Conservation (phyloP, 2,113 vertebrate species). For the Stigmatopora nigra region DNA sequence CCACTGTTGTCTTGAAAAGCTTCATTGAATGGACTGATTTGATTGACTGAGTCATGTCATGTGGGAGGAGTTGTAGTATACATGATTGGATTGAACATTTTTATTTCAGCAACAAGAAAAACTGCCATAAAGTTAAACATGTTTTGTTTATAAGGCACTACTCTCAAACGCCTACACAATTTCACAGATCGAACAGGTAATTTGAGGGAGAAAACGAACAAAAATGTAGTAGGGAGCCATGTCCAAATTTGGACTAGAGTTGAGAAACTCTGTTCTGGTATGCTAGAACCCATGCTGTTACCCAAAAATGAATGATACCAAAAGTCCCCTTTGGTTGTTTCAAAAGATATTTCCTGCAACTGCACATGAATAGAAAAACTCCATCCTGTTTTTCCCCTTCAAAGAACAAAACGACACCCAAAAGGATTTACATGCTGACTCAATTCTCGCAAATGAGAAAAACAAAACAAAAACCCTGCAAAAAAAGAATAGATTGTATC, state of each 20-base stretch:
- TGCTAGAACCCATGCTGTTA: slow-evolving; percentile 21
- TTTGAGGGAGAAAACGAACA: too few relatives aligned
- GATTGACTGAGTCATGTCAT: neutral
- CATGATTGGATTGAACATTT: neutral
- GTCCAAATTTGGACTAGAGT: neutral
- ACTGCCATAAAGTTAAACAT: too few relatives aligned
- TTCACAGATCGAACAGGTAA: too few relatives aligned
- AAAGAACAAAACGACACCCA: slow-evolving; percentile 51
- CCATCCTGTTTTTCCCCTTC: slow-evolving; percentile 47
- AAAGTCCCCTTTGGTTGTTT: slow-evolving; percentile 34
- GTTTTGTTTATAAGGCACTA: neutral
- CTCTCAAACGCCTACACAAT: slow-evolving; percentile 27
- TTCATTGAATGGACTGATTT: neutral
- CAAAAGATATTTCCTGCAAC: slow-evolving; percentile 48
- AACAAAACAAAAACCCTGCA: slow-evolving; percentile 10
- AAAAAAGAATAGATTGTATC: slow-evolving; percentile 53
- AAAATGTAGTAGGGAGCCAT: neutral
- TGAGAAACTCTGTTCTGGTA: neutral
- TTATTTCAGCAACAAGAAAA: neutral
- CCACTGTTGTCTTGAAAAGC: neutral
- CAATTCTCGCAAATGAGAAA: slow-evolving; percentile 51
- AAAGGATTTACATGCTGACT: slow-evolving; percentile 56
- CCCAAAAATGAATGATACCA: slow-evolving; percentile 42
- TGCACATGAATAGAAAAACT: slow-evolving; percentile 46
- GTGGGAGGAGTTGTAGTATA: neutral